A percentile compares a stretch with the other conserved stretches of the same genome.
Conservation (phyloP, 2,113 vertebrate species). For the Heloderma charlesbogerti region DNA sequence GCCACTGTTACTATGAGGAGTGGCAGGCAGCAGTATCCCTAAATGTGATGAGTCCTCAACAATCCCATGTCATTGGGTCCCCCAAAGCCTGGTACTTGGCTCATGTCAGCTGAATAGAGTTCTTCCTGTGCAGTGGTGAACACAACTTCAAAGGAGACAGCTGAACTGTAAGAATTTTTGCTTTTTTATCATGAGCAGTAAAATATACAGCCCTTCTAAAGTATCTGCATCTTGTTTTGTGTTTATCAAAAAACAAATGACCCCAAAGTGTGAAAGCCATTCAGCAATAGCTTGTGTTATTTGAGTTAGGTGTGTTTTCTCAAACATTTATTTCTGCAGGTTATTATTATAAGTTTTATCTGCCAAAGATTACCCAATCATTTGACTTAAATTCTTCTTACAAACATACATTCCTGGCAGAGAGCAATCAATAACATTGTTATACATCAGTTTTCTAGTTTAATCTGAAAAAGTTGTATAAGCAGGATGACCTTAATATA, state of each 20-base stretch:
- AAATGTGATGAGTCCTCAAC: neutral
- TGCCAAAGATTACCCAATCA: neutral
- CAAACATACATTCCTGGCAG: neutral
- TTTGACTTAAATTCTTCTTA: constrained; percentile 7
- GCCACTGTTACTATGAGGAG: neutral
- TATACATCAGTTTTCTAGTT: neutral
- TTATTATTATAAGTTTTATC: neutral
- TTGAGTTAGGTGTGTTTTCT: too few species aligned
- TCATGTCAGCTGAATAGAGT: constrained; percentile 43
- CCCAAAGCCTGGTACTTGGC: constrained; percentile 23
- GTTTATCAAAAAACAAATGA: neutral
- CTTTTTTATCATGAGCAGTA: constrained; percentile 52
- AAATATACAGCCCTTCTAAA: constrained; percentile 47
- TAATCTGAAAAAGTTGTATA: constrained; percentile 3
- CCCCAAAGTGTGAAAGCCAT: constrained; percentile 5
- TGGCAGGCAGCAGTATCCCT: neutral
- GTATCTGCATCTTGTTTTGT: neutral
- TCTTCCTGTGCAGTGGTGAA: constrained; percentile 56
- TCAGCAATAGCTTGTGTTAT: constrained; percentile 19
- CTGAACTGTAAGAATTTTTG: constrained; percentile 41
- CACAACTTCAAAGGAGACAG: constrained; percentile 53
- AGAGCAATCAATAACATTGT: neutral
- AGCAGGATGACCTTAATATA: neutral
- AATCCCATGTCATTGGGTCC: neutral
- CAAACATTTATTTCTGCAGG: neutral